Percentiles rank a stretch among this genome's conserved stretches.
Conservation (phyloP, 2,113 vertebrate species). For the Copsychus sechellarum region DNA sequence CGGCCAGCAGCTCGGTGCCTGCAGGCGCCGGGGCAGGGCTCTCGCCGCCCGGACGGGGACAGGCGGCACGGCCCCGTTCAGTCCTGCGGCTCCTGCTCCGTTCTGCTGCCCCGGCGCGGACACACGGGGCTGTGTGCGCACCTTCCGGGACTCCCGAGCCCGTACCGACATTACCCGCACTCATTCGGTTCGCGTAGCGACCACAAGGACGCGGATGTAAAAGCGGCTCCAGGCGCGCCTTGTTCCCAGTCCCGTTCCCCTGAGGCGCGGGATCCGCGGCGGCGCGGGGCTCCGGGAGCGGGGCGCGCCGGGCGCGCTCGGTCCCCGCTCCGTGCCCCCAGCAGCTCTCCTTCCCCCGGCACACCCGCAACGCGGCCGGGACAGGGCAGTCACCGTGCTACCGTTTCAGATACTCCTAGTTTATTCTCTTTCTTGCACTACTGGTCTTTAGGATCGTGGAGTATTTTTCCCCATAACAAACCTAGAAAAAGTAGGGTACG, state of each 20-base stretch:
- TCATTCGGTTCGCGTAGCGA: background rate
- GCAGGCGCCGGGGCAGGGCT: background rate
- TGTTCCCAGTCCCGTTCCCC: background rate
- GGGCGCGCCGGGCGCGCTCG: background rate
- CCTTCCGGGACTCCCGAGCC: background rate
- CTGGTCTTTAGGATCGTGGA: background rate
- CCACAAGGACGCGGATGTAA: background rate
- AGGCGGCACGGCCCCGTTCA: background rate
- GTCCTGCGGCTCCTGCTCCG: background rate
- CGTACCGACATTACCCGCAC: background rate
- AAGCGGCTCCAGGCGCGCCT: background rate
- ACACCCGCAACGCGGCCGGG: background rate
- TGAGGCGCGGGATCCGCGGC: background rate
- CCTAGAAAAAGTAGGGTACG: background rate
- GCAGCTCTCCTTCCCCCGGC: background rate
- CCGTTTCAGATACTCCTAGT: background rate
- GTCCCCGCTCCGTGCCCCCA: background rate
- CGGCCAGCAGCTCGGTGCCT: background rate
- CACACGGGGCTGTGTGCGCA: background rate
- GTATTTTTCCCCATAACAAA: background rate
- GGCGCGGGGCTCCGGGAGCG: background rate
- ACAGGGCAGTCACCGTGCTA: background rate
- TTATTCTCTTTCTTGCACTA: background rate
- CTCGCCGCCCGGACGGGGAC: background rate
- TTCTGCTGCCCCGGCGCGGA: background rate